A percentile compares a stretch with the other conserved stretches of the same genome.
Evolutionary conservation across 2,797 vertebrate genomes (phyloP).

Genomic region (Dicrostonyx torquatus): DNA sequence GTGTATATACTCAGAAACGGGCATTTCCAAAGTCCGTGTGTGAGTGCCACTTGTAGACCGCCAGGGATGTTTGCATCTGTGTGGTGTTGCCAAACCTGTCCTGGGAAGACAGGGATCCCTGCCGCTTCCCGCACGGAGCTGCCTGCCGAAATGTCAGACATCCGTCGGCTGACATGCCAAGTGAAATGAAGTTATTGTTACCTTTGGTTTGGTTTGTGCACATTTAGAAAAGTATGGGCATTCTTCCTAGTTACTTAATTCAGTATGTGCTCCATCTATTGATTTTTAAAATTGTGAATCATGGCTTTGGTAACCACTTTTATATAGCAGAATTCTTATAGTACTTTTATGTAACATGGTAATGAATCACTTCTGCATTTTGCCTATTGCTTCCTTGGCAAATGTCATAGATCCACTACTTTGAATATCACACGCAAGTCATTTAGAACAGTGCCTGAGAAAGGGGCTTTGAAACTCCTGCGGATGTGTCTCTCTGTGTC

Average conservation of each 20-base stretch:
- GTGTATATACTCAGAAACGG: neutral
- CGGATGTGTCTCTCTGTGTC: slow-evolving; percentile 26
- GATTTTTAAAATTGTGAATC: slow-evolving; percentile 48
- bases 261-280: neutral
- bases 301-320: slow-evolving; percentile 43
- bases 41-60: neutral
- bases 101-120: neutral
- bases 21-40: slow-evolving; percentile 35
- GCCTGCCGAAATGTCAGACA: neutral
- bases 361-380: slow-evolving; percentile 61
- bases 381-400: slow-evolving; percentile 50
- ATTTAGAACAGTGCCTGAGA: neutral
- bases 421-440: slow-evolving; percentile 32
- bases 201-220: slow-evolving; percentile 50
- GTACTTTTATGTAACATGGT: slow-evolving; percentile 22
- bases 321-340: slow-evolving; percentile 13
- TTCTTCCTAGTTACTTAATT: neutral
- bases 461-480: neutral
- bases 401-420: slow-evolving; percentile 13
- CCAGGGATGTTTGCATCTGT: neutral
- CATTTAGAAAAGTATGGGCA: slow-evolving; percentile 38
- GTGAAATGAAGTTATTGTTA: slow-evolving; percentile 25
- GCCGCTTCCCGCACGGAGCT: slow-evolving; percentile 9
- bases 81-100: neutral
- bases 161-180: neutral